Evolutionary conservation across 2,797 vertebrate species (phyloP), one percentile per base, ranked within the genome.

Genomic region (Gorsachius magnificus): DNA sequence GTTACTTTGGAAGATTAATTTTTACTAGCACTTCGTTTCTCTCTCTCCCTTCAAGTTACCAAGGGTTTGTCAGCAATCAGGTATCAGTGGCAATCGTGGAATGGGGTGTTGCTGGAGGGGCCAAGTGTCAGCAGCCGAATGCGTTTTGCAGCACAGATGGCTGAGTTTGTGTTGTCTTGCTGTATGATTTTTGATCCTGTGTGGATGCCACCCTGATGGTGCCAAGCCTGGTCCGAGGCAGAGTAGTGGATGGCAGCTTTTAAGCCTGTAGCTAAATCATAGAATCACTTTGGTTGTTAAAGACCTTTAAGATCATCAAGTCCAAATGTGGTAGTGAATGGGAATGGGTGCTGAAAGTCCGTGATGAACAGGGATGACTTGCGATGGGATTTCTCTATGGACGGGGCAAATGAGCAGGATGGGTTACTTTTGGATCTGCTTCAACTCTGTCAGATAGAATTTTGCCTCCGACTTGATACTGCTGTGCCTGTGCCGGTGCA

Each of bases 371-470:
- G 12, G 24, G 53, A 33, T 11, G n/a, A 20, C 24, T 51, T 31
- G 70, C 11, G 26, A 63, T 58, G 43, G 54, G 58, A 24, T 64
- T 58, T 71, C 29, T 41, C 31, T 46, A 48, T 43, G 33, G 46
- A 21, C 0, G 1, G 41, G 35, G 13, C 19, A 48, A 48, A 36
- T 41, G 43, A 53, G 56, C 0, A 2, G 38, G 24, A 36, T 29
- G 60, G 24, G 20, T 63, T 48, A 17, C 48, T 63, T 43, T 9
- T 36, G 53, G 28, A 26, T 50, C 50, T 43, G 22, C 29, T 77
- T 68, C 65, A 58, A 13, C 60, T 75, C 57, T 63, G 36, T n/a
- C 8, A 13, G 5, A 2, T 8, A 72, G 48, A 57, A 24, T 81
- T 66, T 66, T 26, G 13, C 35, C 38, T 77, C 29, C 2, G 7